Evolutionary conservation across 2,888 invertebrate species (phyloP), one percentile per base, ranked within the genome.

Genomic region (Ormyrus labotus): DNA sequence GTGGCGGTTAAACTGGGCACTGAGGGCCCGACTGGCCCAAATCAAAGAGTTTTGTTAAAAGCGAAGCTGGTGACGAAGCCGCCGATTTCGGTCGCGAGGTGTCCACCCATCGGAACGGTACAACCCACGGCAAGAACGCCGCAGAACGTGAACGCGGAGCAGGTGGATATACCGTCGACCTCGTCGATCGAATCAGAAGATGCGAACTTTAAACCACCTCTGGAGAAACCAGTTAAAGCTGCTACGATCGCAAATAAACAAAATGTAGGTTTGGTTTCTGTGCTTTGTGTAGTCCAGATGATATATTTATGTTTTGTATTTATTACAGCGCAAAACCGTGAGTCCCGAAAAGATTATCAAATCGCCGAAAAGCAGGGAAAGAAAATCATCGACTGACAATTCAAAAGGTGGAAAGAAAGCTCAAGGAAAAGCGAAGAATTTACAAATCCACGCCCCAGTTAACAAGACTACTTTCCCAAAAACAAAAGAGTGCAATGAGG

Each of bases 11-110:
- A 94, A 86, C 87, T 94, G 57, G 94, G 93, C 0, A 93, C 94
- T 0, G 93, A 94, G 85, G 94, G 94, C 2, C 92, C 93, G 0
- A 92, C 92, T 60, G 93, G 93, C 5, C 93, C 93, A 0, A 93
- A 94, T 86, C 94, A 94, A 78, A 91, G 93, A 82, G 94, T 94
- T 50, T 89, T 92, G 8, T 80, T 94, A 91, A 92, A 93, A 83
- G 94, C 94, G 0, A 94, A 94, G 72, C 87, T 94, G 10, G 94
- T 94, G 9, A 94, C 94, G 0, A 94, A 94, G 87, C 92, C 94
- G 6, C 92, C 91, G 0, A 82, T 88, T 10, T 85, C 89, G 0
- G 87, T 90, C 10, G 90, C 89, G 4, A 86, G 90, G 34, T 91
- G 91, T 84, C 92, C 92, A 9, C 93, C 93, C 1, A 90, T 93